phyloP scores from a whole-genome alignment of 2,888 invertebrate genomes.

The Drosophila koepferae region DNA sequence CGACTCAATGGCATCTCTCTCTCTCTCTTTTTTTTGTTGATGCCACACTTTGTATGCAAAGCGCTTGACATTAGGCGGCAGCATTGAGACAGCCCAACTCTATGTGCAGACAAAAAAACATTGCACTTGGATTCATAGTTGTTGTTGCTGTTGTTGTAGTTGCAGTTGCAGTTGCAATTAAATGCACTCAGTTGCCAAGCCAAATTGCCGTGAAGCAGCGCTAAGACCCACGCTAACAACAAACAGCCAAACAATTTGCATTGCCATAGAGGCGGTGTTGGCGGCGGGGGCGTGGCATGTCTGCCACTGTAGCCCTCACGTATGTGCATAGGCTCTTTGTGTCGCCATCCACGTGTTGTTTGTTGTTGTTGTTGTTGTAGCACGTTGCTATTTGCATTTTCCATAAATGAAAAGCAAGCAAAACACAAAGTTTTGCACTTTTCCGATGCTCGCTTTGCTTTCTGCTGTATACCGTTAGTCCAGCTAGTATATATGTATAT shows the following conservation, averaged over 20 bases:
- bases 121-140: conserved; percentile 57
- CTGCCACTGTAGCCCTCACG: conserved; percentile 8
- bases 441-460: conserved; percentile 43
- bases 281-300: conserved; percentile 19
- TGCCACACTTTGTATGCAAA: conserved; percentile 70
- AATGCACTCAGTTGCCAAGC: conserved; percentile 68
- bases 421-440: conserved; percentile 68
- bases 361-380: conserved; percentile 20
- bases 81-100: conserved; percentile 1
- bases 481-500: background rate
- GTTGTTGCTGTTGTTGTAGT: conserved; percentile 12
- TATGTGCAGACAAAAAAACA: conserved; percentile 36
- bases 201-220: conserved; percentile 56
- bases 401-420: conserved; percentile 52
- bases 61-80: conserved; percentile 58
- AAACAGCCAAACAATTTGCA: conserved; percentile 48
- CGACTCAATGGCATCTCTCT: conserved; percentile 11
- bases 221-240: conserved; percentile 39
- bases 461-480: conserved; percentile 23
- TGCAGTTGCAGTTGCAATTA: conserved; percentile 63
- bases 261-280: conserved; percentile 19
- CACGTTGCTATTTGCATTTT: conserved; percentile 40
- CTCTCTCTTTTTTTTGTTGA: conserved; percentile 1
- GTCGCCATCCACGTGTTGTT: conserved; percentile 28
- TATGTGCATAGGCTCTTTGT: conserved; percentile 19